phyloP scores from a whole-genome alignment of 2,797 vertebrate genomes.

The Ataeniobius toweri region DNA sequence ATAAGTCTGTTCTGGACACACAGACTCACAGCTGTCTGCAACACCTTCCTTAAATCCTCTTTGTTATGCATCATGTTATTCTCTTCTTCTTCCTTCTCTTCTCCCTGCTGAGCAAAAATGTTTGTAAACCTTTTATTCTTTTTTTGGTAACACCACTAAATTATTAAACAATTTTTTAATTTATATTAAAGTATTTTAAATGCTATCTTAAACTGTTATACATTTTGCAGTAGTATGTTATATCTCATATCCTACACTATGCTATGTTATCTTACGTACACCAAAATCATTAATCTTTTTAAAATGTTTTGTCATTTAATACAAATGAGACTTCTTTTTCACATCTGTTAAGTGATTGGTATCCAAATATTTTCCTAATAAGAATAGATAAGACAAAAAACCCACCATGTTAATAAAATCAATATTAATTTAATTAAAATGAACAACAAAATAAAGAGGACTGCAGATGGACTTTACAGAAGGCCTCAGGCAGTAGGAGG shows the following conservation, averaged over 20 bases:
- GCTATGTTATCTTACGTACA: not conserved
- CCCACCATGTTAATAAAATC: not conserved
- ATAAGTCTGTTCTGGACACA: slow-evolving; percentile 68
- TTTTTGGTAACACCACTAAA: too few relatives aligned
- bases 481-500: slow-evolving; percentile 72
- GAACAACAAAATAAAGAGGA: not conserved
- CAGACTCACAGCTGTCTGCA: slow-evolving; percentile 65
- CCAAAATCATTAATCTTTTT: not conserved
- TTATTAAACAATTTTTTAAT: too few relatives aligned
- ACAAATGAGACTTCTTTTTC: not conserved
- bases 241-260: too few relatives aligned
- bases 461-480: slow-evolving; percentile 2
- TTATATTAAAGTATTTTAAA: not conserved
- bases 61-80: slow-evolving; percentile 27
- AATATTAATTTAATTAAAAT: not conserved
- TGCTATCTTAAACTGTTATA: not conserved
- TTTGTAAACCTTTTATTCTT: not conserved
- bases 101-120: slow-evolving; percentile 19
- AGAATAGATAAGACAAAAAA: not conserved
- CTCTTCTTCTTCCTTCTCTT: slow-evolving; percentile 9
- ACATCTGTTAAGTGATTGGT: not conserved
- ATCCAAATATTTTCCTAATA: not conserved
- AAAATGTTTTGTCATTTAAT: not conserved
- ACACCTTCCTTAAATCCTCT: slow-evolving; percentile 55
- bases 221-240: not conserved